Base-by-base conservation (phyloP, 2,797 vertebrate genomes). In the Paedocypris micromegethes region DNA sequence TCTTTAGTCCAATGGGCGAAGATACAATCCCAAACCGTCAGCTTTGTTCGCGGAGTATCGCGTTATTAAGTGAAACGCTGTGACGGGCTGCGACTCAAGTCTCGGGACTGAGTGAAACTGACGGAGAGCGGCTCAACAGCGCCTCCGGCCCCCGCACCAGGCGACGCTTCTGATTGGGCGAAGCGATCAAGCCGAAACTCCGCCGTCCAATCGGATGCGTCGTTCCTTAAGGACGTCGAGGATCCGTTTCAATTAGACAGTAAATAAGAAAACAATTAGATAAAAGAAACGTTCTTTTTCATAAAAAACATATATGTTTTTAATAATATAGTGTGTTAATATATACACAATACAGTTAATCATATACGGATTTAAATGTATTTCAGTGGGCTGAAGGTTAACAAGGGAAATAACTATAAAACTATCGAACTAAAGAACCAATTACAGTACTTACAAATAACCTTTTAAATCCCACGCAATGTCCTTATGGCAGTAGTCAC, bases 151-250 rank as follows among this genome's bases (percentile, higher is more conserved):
- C 48, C n/a, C 5, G 41, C 2, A 46, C 74, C 63, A 72, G 45
- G 73, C 69, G 37, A 39, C 8, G 58, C 37, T 62, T 61, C 44
- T 77, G 49, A 78, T 77, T 78, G 79, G 76, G 55, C 53, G 53
- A 40, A 53, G 43, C 40, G 8, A 5, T 41, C 8, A 3, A 5
- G 51, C 51, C 55, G 44, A 44, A 61, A 60, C n/a, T 54, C 43
- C 58, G n/a, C 40, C 45, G 58, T 48, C 63, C 57, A 78, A 68
- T 65, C 40, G 50, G 6, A 4, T 37, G 9, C 6, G 40, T 3
- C n/a, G 49, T 70, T 45, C 4, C 40, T 63, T 54, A 3, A 40
- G 40, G 42, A 57, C 9, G 1, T 7, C n/a, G 41, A 63, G 3
- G 45, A 40, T 39, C 52, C 39, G 59, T 63, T 57, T 63, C 53